phyloP scores from a whole-genome alignment of 2,888 invertebrate genomes.

The Macrosiphum euphorbiae region DNA sequence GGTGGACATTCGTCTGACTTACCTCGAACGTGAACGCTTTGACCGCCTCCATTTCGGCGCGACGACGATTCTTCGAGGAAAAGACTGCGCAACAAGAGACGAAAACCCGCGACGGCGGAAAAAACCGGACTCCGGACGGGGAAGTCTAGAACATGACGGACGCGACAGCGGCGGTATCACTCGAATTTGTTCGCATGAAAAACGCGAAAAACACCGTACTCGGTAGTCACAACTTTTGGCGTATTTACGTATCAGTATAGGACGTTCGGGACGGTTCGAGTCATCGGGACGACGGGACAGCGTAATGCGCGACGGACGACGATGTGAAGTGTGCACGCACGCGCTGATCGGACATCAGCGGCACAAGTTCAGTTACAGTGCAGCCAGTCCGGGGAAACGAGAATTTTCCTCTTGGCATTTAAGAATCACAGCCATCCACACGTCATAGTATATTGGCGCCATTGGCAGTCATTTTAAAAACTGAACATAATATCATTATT shows the following conservation, averaged over 20 bases:
- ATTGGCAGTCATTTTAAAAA: no score
- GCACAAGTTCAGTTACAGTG: not conserved
- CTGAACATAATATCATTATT: no score
- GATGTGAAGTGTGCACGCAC: not conserved
- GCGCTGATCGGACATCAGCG: not conserved
- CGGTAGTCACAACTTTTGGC: not conserved
- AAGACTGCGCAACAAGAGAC: not conserved
- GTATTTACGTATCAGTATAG: not conserved
- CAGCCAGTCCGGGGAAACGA: not conserved
- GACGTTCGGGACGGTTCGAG: no score
- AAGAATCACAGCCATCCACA: not conserved
- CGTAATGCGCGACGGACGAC: not conserved
- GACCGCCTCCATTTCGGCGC: constrained; percentile 81
- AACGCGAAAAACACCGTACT: not conserved
- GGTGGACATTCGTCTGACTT: constrained; percentile 68
- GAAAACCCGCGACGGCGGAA: not conserved
- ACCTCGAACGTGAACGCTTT: constrained; percentile 92
- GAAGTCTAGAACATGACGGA: not conserved
- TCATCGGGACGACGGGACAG: no score
- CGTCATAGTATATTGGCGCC: not conserved
- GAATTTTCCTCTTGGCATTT: not conserved
- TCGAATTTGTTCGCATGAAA: not conserved
- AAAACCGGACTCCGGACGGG: not conserved
- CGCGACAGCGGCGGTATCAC: not conserved
- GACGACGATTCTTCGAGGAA: not conserved